phyloP scores from a whole-genome alignment of 1,140 invertebrate species.

The Arion vulgaris region DNA sequence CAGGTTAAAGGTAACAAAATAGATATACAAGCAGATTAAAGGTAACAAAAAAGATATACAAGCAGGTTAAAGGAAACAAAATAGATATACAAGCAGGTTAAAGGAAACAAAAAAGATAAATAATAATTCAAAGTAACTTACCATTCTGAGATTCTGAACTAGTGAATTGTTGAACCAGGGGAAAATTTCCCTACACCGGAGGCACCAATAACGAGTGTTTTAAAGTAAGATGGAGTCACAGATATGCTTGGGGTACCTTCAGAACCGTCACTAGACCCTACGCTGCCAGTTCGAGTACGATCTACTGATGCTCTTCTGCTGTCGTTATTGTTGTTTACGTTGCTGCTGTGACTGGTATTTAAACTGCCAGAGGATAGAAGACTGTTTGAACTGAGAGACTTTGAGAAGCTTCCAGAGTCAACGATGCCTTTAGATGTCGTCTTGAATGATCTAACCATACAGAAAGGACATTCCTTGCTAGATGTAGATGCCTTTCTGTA shows the following conservation, averaged over 20 bases:
- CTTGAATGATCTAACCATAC: constrained; percentile 35
- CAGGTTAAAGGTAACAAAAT: no score
- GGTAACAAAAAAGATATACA: no score
- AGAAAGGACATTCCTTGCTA: constrained; percentile 23
- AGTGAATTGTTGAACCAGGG: constrained; percentile 29
- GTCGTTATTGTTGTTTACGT: neutral
- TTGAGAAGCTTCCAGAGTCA: constrained; percentile 31
- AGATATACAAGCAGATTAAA: no score
- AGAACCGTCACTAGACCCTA: constrained; percentile 17
- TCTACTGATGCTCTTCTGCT: constrained; percentile 25
- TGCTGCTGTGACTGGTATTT: neutral
- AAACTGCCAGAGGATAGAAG: constrained; percentile 37
- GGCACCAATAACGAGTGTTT: constrained; percentile 26
- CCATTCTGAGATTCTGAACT: neutral
- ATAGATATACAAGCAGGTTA: no score
- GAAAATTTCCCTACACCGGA: constrained; percentile 29
- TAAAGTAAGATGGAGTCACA: constrained; percentile 23
- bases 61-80: no score
- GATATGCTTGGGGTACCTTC: neutral
- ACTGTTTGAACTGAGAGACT: constrained; percentile 38
- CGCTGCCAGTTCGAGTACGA: neutral
- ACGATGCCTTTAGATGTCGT: constrained; percentile 37
- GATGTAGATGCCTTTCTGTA: neutral
- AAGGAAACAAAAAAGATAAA: no score
- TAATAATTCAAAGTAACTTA: no score